Percentiles rank a stretch among this genome's conserved stretches.
phyloP scores from a whole-genome alignment of 1,140 invertebrate species.

The Manduca sexta region DNA sequence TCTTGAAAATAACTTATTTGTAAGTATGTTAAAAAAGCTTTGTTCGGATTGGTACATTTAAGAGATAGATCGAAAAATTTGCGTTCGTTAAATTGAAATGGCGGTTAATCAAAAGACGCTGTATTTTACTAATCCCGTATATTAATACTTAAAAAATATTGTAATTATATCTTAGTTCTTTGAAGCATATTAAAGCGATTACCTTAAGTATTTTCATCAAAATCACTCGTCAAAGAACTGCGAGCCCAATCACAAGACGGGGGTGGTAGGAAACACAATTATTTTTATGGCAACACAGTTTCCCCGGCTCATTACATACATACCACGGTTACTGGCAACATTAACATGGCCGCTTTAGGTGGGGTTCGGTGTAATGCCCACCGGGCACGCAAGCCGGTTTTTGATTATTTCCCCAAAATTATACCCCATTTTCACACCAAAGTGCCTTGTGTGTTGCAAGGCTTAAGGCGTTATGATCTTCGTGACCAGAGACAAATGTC shows the following conservation, averaged over 20 bases:
- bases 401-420: constrained; percentile 70
- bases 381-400: constrained; percentile 63
- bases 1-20: too few relatives aligned
- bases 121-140: too few relatives aligned
- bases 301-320: constrained; percentile 66
- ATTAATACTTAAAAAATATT: too few relatives aligned
- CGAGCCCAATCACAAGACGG: constrained; percentile 38
- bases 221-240: neutral
- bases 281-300: constrained; percentile 72
- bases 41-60: too few relatives aligned
- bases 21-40: too few relatives aligned
- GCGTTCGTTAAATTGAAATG: too few relatives aligned
- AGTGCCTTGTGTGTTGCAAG: constrained; percentile 33
- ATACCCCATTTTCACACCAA: constrained; percentile 70
- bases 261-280: constrained; percentile 55
- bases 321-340: constrained; percentile 57
- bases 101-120: too few relatives aligned
- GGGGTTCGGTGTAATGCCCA: constrained; percentile 59
- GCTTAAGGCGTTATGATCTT: constrained; percentile 35
- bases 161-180: too few relatives aligned
- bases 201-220: too few relatives aligned
- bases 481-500: constrained; percentile 48
- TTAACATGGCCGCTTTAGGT: constrained; percentile 57
- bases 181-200: too few relatives aligned
- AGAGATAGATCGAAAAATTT: too few relatives aligned